Evolutionary conservation across 2,888 invertebrate species (phyloP), one percentile per base, ranked within the genome.

Genomic region (Nudaria mundana): DNA sequence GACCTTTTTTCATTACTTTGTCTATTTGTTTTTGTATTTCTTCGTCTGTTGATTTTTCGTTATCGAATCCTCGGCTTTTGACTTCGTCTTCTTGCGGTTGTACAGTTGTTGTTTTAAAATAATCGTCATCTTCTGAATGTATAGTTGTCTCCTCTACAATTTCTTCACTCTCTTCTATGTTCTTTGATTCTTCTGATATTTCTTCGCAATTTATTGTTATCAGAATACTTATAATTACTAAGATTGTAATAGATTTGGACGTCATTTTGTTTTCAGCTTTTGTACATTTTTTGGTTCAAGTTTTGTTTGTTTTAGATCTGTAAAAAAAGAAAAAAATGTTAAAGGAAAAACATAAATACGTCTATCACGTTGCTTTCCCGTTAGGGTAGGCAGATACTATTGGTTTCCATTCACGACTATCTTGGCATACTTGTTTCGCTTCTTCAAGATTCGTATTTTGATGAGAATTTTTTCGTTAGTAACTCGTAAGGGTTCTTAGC

Each of bases 271-370:
- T 24, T 34, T 24, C 5, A 11, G 31, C 22, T 4, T 26, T 52
- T 59, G 38, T 29, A 36, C 58, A 58, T 44, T 51, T 53, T 45
- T 56, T 55, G 28, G 44, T 53, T 31, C 5, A 15, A 3, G 1
- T 16, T 23, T 30, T 18, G 24, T 55, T 37, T 8, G 3, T 15
- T 20, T 40, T 13, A 7, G n/a, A 6, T 43, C 58, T 58, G 60
- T 24, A 47, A 30, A 56, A 44, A 48, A 48, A 29, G 1, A 35
- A 33, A 16, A 1, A n/a, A 6, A 1, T 10, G n/a, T 13, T 11
- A 12, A 7, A 0, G 14, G 8, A 2, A 12, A 12, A 5, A 30
- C 6, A 3, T 1, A 3, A 3, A n/a, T 8, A 8, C 5, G 23
- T n/a, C n/a, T 8, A n/a, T n/a, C n/a, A n/a, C n/a, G n/a, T n/a